Evolutionary conservation across 2,797 vertebrate genomes (phyloP).

Genomic region (Syncerus caffer): DNA sequence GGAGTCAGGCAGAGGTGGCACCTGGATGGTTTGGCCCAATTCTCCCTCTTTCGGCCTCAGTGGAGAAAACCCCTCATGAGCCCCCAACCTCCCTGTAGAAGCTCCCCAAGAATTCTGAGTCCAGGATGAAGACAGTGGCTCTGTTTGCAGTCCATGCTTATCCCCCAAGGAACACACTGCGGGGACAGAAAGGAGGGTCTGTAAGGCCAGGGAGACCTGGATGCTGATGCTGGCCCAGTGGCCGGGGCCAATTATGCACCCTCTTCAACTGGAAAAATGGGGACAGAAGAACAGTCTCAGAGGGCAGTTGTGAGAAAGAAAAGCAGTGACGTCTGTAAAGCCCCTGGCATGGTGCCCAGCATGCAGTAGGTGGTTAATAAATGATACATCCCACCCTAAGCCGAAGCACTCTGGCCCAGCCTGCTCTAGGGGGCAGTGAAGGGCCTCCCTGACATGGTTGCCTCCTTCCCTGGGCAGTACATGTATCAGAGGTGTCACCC

Average conservation of each 20-base stretch:
- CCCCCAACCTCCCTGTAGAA: not conserved
- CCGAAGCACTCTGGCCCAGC: not conserved
- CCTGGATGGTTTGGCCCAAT: not conserved
- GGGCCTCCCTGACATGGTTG: not conserved
- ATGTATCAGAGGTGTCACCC: rapidly evolving
- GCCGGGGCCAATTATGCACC: not conserved
- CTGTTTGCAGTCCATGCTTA: not conserved
- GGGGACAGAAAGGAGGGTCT: not conserved
- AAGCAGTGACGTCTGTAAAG: not conserved
- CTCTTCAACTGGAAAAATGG: not conserved
- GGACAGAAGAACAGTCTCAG: not conserved
- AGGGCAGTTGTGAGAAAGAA: not conserved
- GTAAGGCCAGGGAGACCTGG: not conserved
- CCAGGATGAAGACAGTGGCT: not conserved
- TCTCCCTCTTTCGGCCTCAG: not conserved
- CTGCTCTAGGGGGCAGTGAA: not conserved
- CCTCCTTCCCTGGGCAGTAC: not conserved
- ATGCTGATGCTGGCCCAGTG: not conserved
- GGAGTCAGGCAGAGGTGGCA: not conserved
- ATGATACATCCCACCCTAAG: not conserved
- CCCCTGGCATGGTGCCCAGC: not conserved
- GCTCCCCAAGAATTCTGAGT: not conserved
- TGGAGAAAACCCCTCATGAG: not conserved
- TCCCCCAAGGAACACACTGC: not conserved
- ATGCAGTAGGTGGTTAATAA: not conserved